Base-by-base conservation (phyloP, 1,140 invertebrate genomes). In the Pseudobourletiella spinata region DNA sequence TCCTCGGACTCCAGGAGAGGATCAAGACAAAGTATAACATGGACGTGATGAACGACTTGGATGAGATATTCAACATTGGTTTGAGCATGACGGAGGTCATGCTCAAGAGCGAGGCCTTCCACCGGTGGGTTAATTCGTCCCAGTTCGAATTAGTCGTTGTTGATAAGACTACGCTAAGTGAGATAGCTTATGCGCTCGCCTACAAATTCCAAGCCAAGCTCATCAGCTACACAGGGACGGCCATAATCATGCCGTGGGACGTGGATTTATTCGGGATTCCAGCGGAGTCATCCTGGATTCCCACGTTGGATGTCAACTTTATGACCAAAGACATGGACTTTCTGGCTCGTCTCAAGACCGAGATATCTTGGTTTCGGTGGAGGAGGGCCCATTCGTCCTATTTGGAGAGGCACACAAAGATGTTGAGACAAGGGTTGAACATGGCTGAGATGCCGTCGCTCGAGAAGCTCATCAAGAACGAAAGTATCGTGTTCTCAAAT, bases 401-500 rank as follows among this genome's bases (percentile, higher is more conserved):
- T 14, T 44, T 30, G 20, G 42, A 59, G 4, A 57, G 59, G 20
- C 20, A 55, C 2, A 59, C 65, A 1, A 26, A 15, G 3, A 29
- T 63, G 14, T n/a, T 65, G 22, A 54, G 26, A 46, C 6, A 43
- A 32, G 29, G 28, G 4, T 32, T 65, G 15, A 35, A 61, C 15
- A 58, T 74, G 18, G 35, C 52, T 2, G 24, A 43, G 62, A 72
- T 58, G 61, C 63, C 28, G 43, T 16, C 35, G 24, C 3, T 74
- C 8, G 43, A 64, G 14, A 63, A 71, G 51, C 51, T 74, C 24
- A 67, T 71, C 51, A 61, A 64, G 32, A 69, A 72, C 28, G 62
- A 72, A 1, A 70, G 72, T 29, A 65, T 81, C 78, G 84, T 68
- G 77, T n/a, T n/a, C n/a, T n/a, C n/a, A n/a, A n/a, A n/a, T n/a